phyloP scores from a whole-genome alignment of 2,113 vertebrate species.

The Fulica atra region DNA sequence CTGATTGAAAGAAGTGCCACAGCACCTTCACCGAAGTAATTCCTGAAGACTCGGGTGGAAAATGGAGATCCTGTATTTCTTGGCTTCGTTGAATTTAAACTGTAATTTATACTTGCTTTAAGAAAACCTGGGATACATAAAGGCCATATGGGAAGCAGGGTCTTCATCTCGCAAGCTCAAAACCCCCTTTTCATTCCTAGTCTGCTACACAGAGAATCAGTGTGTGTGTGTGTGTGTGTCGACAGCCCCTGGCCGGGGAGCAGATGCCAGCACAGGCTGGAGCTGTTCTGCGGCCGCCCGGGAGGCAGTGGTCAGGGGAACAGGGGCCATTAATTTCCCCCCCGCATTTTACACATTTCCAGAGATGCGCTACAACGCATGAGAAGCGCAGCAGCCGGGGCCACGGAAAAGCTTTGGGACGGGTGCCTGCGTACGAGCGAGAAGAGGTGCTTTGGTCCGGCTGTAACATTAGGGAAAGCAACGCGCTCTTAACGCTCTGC shows the following conservation, averaged over 20 bases:
- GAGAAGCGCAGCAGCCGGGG: not conserved
- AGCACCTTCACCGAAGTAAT: slow-evolving; percentile 9
- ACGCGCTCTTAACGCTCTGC: not conserved
- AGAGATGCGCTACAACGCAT: not conserved
- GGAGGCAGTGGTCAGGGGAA: slow-evolving; percentile 28
- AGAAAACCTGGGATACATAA: slow-evolving; percentile 43
- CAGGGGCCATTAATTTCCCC: slow-evolving; percentile 9
- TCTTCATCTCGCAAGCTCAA: slow-evolving; percentile 1
- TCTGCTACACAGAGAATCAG: not conserved
- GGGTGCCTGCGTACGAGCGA: not conserved
- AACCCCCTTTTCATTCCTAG: not conserved
- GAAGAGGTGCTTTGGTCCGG: not conserved
- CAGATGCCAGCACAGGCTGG: not conserved
- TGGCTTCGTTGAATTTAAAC: slow-evolving; percentile 10
- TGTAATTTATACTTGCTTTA: not conserved
- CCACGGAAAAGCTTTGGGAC: not conserved
- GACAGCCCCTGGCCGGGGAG: not conserved
- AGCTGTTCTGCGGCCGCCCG: not conserved
- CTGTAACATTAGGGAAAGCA: not conserved
- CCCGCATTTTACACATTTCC: not conserved
- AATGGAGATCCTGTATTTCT: not conserved
- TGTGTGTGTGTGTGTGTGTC: not conserved
- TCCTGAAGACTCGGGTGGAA: not conserved
- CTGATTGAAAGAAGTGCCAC: not conserved
- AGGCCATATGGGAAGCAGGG: not conserved